phyloP scores from a whole-genome alignment of 2,113 vertebrate genomes.

The Chionis minor region DNA sequence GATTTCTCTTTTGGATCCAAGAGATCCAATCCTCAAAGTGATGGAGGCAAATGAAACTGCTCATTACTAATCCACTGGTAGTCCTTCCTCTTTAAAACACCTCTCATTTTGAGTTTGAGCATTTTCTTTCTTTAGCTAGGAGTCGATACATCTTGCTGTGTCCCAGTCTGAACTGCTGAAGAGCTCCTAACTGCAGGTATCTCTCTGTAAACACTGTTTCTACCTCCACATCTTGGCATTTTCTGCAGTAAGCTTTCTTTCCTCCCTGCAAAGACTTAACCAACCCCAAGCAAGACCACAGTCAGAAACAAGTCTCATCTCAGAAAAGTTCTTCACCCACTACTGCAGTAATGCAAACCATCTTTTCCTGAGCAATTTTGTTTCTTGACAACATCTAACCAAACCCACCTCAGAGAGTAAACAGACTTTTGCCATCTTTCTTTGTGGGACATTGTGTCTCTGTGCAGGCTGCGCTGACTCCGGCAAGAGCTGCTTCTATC shows the following conservation, averaged over 20 bases:
- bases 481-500: neutral
- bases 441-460: neutral
- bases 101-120: neutral
- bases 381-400: neutral
- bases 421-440: neutral
- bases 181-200: neutral
- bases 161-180: neutral
- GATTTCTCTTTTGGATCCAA: neutral
- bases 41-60: neutral
- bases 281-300: neutral
- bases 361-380: neutral
- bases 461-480: neutral
- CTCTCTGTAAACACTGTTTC: neutral
- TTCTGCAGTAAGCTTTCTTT: neutral
- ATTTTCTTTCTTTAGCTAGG: neutral
- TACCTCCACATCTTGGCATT: neutral
- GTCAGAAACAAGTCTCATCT: neutral
- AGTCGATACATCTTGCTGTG: fast-evolving
- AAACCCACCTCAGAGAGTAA: neutral
- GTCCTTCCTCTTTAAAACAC: neutral
- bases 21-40: neutral
- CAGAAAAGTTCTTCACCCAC: neutral
- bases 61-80: neutral
- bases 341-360: neutral
- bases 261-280: neutral